Evolutionary conservation across 2,797 vertebrate genomes (phyloP), one percentile per base, ranked within the genome.

Genomic region (Threskiornis aethiopicus): DNA sequence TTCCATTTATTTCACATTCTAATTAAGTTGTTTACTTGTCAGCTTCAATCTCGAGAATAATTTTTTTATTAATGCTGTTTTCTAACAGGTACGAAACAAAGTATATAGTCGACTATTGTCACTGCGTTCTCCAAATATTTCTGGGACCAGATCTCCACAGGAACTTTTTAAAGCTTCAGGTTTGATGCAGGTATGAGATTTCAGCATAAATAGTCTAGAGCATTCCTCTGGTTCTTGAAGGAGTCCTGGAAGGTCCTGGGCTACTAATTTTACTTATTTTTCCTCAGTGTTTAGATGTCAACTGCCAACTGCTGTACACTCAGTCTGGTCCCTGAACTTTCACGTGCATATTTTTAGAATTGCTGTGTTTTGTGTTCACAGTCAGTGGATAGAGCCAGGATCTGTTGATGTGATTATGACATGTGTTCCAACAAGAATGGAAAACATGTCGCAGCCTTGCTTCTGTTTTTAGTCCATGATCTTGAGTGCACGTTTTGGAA

Each of bases 121-220:
- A 31, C 98, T 99, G 84, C 98, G 98, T 71, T 99, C 99, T 41
- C 98, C 99, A 92, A 99, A 99, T 97, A 98, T 99, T 80, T 98
- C 99, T 37, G 99, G 99, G 66, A 99, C 98, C 14, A 98, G 99
- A 85, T 99, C 99, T 8, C 99, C 99, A 0, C 99, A 99, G 97
- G 99, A 99, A 79, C 98, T 99, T 52, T 99, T 99, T 87, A 99
- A 99, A 97, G 98, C 99, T 13, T 99, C 99, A 4, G 99, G 99
- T 75, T 98, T 99, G 87, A 99, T 99, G 78, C 99, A 99, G 99
- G 99, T 99, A 95, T 12, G 73, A 76, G 33, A 52, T 46, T 55
- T 96, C 10, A 78, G 52, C 16, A 29, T 61, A n/a, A 92, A 42
- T 7, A 11, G 3, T 71, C 15, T 80, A 49, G 69, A 67, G 33